phyloP scores from a whole-genome alignment of 2,797 vertebrate genomes.

The Spheniscus humboldti region DNA sequence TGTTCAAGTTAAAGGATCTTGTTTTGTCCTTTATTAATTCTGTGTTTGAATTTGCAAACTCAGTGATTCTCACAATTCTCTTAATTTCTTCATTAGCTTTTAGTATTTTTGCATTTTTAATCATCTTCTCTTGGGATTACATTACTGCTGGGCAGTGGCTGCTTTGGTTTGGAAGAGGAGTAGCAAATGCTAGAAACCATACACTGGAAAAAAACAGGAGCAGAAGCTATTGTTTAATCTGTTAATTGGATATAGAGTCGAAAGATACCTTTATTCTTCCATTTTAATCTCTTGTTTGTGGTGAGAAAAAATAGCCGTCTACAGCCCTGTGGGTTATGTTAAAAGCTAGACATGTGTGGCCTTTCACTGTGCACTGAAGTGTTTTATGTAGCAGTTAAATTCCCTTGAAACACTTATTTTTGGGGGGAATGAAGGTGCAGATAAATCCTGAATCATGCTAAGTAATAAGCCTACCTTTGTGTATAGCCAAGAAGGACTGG shows the following conservation, averaged over 20 bases:
- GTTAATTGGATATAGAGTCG: background rate
- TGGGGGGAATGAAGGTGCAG: background rate
- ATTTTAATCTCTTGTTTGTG: background rate
- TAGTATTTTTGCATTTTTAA: background rate
- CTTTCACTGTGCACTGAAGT: background rate
- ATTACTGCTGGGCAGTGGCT: background rate
- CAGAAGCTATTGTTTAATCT: background rate
- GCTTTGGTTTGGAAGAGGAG: background rate
- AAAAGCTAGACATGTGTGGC: background rate
- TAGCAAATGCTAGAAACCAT: background rate
- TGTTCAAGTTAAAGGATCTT: background rate
- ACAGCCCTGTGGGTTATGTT: background rate
- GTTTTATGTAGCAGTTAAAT: background rate
- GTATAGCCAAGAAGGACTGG: background rate
- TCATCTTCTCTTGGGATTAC: background rate
- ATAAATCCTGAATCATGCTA: background rate
- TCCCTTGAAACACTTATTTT: background rate
- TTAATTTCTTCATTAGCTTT: background rate
- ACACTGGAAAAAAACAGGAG: background rate
- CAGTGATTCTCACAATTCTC: background rate
- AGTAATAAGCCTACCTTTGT: background rate
- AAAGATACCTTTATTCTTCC: background rate
- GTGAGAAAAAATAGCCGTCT: background rate
- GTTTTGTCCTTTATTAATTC: background rate
- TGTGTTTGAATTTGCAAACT: background rate